Evolutionary conservation across 2,113 vertebrate genomes (phyloP).

Genomic region (Ageneiosus marmoratus): DNA sequence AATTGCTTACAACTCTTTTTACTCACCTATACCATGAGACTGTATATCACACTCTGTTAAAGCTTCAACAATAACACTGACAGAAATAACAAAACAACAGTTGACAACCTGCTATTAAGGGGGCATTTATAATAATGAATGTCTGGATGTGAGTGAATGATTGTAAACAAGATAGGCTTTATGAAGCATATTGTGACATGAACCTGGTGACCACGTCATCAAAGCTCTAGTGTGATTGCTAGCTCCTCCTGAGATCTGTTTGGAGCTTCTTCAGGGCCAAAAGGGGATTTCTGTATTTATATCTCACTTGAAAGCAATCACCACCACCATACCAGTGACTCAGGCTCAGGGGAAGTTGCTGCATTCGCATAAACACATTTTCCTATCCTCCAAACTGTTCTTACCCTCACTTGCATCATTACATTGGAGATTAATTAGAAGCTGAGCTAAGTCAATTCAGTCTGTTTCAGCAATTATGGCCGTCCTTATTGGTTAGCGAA

Average conservation of each 20-base stretch:
- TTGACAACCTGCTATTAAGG: slow-evolving; percentile 2
- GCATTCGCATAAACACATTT: slow-evolving; percentile 58
- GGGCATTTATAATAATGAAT: slow-evolving; percentile 1
- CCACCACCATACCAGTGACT: slow-evolving; percentile 46
- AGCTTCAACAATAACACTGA: background rate
- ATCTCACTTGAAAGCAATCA: slow-evolving; percentile 43
- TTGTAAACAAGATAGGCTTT: background rate
- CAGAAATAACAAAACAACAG: background rate
- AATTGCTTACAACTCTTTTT: too few species aligned
- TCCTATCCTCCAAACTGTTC: slow-evolving; percentile 65
- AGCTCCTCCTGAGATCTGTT: slow-evolving; percentile 14
- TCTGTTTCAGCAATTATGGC: slow-evolving; percentile 54
- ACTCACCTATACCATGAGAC: too few species aligned
- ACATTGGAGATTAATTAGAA: slow-evolving; percentile 75
- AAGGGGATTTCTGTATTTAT: slow-evolving; percentile 45
- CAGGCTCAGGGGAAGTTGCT: slow-evolving; percentile 45
- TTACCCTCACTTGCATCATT: slow-evolving; percentile 81
- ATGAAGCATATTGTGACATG: slow-evolving; percentile 1
- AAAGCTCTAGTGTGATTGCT: slow-evolving; percentile 19
- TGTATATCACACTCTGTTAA: slow-evolving; percentile 6
- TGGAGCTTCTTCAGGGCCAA: slow-evolving; percentile 39
- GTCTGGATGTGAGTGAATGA: slow-evolving; percentile 5
- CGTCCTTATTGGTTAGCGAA: slow-evolving; percentile 48
- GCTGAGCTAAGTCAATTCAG: slow-evolving; percentile 65
- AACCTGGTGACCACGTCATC: slow-evolving; percentile 16